A percentile compares a stretch with the other conserved stretches of the same genome.
Evolutionary conservation across 2,113 vertebrate species (phyloP).

Genomic region (Solea senegalensis): DNA sequence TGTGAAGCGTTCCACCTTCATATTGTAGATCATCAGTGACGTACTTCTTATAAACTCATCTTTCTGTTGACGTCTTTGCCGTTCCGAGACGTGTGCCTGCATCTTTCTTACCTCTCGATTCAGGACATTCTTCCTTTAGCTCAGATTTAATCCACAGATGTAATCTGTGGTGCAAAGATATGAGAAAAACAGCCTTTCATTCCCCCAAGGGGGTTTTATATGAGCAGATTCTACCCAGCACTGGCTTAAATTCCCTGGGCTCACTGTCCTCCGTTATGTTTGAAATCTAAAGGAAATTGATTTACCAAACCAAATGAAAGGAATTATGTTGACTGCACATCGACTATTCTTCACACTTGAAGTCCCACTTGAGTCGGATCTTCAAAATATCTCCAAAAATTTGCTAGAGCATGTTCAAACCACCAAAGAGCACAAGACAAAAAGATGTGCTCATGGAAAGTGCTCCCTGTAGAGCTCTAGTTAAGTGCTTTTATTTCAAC

Average conservation of each 20-base stretch:
- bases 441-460: constrained; percentile 20
- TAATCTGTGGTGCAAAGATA: constrained; percentile 69
- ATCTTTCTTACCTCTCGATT: constrained; percentile 15
- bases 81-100: constrained; percentile 9
- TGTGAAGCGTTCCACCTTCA: not conserved
- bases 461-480: constrained; percentile 20
- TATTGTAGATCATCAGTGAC: constrained; percentile 1
- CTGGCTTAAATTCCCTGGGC: constrained; percentile 47
- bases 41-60: not conserved
- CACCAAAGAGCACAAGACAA: constrained; percentile 18
- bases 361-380: constrained; percentile 17
- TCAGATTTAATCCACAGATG: no score
- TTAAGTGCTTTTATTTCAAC: constrained; percentile 30
- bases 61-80: not conserved
- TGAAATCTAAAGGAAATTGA: constrained; percentile 17
- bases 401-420: constrained; percentile 12
- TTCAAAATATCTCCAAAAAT: constrained; percentile 8
- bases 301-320: constrained; percentile 21
- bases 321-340: constrained; percentile 11
- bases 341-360: not conserved
- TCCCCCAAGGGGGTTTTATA: constrained; percentile 56
- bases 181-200: constrained; percentile 54
- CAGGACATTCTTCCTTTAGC: constrained; percentile 36
- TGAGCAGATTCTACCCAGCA: constrained; percentile 49
- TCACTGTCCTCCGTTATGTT: constrained; percentile 46